Evolutionary conservation across 2,797 vertebrate species (phyloP).

Genomic region (Hirundo rustica): DNA sequence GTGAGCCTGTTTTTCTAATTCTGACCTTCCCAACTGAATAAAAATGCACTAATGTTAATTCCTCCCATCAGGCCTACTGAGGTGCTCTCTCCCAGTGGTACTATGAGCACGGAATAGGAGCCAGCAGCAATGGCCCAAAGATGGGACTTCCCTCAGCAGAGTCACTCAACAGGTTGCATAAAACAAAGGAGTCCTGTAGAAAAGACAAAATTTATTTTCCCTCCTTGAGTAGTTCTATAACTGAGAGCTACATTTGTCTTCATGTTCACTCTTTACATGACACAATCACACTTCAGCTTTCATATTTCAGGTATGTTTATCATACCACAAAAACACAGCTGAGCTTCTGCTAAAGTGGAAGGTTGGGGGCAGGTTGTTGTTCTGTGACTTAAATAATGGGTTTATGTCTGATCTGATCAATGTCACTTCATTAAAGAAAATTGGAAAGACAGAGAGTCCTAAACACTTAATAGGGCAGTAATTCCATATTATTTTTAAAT

Average conservation of each 20-base stretch:
- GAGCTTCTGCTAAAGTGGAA: neutral
- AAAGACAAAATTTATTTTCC: neutral
- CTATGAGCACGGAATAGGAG: neutral
- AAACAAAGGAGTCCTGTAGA: neutral
- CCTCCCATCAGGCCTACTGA: neutral
- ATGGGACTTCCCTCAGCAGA: neutral
- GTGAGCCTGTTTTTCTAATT: slow-evolving; percentile 14
- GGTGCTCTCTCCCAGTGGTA: neutral
- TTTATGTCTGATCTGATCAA: neutral
- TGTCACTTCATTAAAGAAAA: neutral
- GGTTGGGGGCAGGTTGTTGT: neutral
- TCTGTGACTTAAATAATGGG: neutral
- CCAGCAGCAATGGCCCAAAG: neutral
- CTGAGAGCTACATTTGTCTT: neutral
- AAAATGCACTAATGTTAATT: neutral
- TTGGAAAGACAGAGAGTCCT: neutral
- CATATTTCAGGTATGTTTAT: neutral
- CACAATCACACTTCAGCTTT: neutral
- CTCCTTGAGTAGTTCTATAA: neutral
- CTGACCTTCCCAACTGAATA: neutral
- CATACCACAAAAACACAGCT: neutral
- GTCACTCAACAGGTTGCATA: neutral
- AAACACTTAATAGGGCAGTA: neutral
- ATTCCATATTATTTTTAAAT: neutral
- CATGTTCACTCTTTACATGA: neutral